Evolutionary conservation across 2,797 vertebrate genomes (phyloP), one percentile per base, ranked within the genome.

Genomic region (Smutsia gigantea): DNA sequence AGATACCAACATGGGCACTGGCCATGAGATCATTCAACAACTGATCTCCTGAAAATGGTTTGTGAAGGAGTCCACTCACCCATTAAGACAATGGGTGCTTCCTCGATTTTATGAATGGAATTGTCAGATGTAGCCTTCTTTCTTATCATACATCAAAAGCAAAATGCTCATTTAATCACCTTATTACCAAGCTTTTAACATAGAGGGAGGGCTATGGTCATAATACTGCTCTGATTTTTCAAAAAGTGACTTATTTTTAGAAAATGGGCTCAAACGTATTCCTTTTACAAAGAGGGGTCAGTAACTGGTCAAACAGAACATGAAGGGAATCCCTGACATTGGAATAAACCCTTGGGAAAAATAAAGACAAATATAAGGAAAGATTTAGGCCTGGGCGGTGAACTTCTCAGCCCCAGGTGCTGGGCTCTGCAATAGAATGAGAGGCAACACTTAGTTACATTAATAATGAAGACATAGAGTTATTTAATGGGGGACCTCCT

Each of bases 351-450:
- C 95, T 82, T 87, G 46, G 96, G 95, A 34, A 95, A 95, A 97
- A 94, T 86, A 92, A 39, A 92, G 34, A 90, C 29, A 39, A 81
- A 85, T 37, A 37, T 17, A 61, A 94, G 64, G 87, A 71, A 74
- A 92, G 90, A 96, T 96, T 92, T 51, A 96, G 94, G 94, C 94
- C 90, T 98, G 97, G 96, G 95, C 94, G 93, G 82, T 98, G 98
- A 99, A 98, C 98, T 98, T 98, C 98, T 99, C 98, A 99, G 99
- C 98, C 97, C 87, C 61, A 42, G 64, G 90, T 90, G 97, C 95
- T 93, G 92, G 93, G 83, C 81, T 96, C 88, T 95, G 88, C 96
- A 98, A 78, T 78, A 93, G 95, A 88, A 53, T 39, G 95, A 98
- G 95, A 97, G 95, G 53, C 75, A 87, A 87, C n/a, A 93, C 97